Percentiles rank a stretch among this genome's conserved stretches.
Conservation (phyloP, 2,113 vertebrate species). For the Pithys albifrons region DNA sequence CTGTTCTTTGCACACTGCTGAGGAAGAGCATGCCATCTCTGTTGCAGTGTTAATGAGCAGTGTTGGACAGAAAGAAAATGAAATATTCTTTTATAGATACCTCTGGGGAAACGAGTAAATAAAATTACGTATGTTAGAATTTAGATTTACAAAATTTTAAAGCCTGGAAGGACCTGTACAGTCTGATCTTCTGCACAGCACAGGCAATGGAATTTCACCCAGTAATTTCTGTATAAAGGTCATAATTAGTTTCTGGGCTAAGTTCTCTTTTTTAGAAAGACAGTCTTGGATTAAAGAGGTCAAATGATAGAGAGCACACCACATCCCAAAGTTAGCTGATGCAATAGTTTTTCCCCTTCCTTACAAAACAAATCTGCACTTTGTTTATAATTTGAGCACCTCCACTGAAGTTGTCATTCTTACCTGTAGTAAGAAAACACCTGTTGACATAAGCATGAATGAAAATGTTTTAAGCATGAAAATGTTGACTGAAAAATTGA, state of each 20-base stretch:
- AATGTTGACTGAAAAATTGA: not conserved
- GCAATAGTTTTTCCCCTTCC: not conserved
- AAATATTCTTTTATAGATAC: conserved; percentile 8
- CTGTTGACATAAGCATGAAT: not conserved
- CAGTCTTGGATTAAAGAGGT: conserved; percentile 42
- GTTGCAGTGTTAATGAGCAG: not conserved
- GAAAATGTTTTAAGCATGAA: not conserved
- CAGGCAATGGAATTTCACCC: conserved; percentile 34
- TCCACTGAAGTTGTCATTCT: not conserved
- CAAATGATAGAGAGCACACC: conserved; percentile 54
- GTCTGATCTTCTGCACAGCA: not conserved
- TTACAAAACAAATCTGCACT: not conserved
- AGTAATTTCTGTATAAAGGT: conserved; percentile 50
- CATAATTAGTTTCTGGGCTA: conserved; percentile 52
- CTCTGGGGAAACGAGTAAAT: not conserved
- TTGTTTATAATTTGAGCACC: not conserved
- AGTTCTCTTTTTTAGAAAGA: conserved; percentile 44
- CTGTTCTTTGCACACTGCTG: not conserved
- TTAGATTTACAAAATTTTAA: conserved; percentile 9
- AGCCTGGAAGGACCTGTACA: not conserved
- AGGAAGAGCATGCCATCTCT: not conserved
- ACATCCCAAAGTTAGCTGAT: conserved; percentile 38
- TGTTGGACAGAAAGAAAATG: not conserved
- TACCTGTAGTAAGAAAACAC: not conserved
- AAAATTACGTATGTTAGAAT: conserved; percentile 35